Conservation (phyloP, 37 sponge, comb jelly and placozoan genomes). For the Cliona cf. orientalis region DNA sequence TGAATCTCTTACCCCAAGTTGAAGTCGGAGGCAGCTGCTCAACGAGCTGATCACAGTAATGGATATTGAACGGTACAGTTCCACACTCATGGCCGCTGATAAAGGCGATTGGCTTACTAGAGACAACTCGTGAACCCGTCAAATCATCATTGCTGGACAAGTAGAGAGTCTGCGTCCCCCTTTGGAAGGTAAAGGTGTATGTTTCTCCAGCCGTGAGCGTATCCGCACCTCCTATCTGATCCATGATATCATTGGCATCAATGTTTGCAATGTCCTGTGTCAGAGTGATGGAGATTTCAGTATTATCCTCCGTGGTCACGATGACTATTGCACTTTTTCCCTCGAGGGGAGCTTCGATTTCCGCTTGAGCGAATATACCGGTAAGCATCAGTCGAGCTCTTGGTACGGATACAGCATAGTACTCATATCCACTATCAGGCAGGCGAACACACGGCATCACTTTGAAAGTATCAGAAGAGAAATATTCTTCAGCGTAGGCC, state of each 20-base stretch:
- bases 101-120: constrained; percentile 43
- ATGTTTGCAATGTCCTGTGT: constrained; percentile 27
- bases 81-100: constrained; percentile 63
- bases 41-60: constrained; percentile 43
- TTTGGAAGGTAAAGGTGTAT: neutral
- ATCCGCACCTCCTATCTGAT: neutral
- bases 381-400: neutral
- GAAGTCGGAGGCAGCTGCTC: constrained; percentile 61
- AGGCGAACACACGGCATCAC: constrained; percentile 35
- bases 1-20: constrained; percentile 54
- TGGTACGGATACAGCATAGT: constrained; percentile 65
- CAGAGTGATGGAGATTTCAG: constrained; percentile 23
- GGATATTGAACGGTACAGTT: constrained; percentile 11
- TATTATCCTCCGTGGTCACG: constrained; percentile 16
- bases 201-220: neutral
- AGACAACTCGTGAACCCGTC: constrained; percentile 42
- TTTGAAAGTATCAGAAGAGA: constrained; percentile 27
- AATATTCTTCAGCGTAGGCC: constrained; percentile 33
- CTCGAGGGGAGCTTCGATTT: neutral
- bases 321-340: constrained; percentile 42
- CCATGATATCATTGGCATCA: constrained; percentile 1
- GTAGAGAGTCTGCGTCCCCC: constrained; percentile 22
- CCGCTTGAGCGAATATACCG: neutral
- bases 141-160: constrained; percentile 32
- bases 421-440: constrained; percentile 41